Percentiles rank a stretch among this genome's conserved stretches.
phyloP scores from a whole-genome alignment of 2,888 invertebrate genomes.

The Napeogenes inachia region DNA sequence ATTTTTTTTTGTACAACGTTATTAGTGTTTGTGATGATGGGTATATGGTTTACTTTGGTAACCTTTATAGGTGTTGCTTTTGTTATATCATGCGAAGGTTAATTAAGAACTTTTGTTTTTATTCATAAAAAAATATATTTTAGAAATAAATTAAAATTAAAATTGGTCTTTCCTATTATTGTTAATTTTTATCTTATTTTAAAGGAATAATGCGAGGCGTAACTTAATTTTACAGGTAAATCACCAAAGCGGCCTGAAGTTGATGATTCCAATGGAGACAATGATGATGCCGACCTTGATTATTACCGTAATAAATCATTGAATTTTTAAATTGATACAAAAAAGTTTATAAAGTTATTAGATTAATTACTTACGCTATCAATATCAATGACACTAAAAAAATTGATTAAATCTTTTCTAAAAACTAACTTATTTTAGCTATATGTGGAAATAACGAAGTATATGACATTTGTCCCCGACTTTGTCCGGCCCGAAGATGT shows the following conservation, averaged over 20 bases:
- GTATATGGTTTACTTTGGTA: neutral
- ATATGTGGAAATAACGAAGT: conserved; percentile 34
- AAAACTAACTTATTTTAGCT: conserved; percentile 2
- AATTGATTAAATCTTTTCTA: neutral
- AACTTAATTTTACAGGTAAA: neutral
- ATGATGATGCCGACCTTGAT: neutral
- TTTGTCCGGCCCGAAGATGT: conserved; percentile 39
- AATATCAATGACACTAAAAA: too few relatives aligned
- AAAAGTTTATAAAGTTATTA: neutral
- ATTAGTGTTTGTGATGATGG: neutral
- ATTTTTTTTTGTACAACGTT: neutral
- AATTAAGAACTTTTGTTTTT: neutral
- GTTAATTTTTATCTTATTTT: too few relatives aligned
- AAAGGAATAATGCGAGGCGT: too few relatives aligned
- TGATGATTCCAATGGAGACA: neutral
- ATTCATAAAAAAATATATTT: neutral
- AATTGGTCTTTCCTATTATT: too few relatives aligned
- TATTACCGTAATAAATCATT: neutral
- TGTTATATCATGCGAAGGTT: conserved; percentile 5
- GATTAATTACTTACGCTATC: neutral
- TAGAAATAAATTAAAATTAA: too few relatives aligned
- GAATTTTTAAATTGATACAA: neutral
- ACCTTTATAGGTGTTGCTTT: neutral
- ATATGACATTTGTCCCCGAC: conserved; percentile 36
- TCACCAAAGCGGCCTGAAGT: neutral